Percentiles rank a stretch among this genome's conserved stretches.
Conservation (phyloP, 2,113 vertebrate genomes). For the Archocentrus centrarchus region DNA sequence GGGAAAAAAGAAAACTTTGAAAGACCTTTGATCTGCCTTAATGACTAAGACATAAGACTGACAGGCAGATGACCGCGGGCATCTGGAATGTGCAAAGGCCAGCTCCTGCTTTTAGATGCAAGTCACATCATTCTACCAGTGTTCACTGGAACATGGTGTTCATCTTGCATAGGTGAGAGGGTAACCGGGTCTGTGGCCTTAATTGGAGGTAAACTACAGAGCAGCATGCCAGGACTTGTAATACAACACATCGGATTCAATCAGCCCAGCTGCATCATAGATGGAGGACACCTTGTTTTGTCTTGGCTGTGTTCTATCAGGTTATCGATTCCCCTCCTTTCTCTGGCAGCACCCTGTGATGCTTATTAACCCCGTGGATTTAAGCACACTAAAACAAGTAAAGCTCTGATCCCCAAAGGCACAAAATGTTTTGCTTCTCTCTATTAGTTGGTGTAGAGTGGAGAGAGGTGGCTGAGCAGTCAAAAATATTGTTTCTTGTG, state of each 20-base stretch:
- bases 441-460: background rate
- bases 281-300: constrained; percentile 41
- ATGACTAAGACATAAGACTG: background rate
- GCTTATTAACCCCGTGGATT: constrained; percentile 56
- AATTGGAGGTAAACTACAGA: constrained; percentile 33
- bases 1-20: background rate
- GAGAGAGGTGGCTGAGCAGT: background rate
- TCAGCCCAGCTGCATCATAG: constrained; percentile 31
- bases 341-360: constrained; percentile 20
- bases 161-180: background rate
- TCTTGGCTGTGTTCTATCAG: constrained; percentile 35
- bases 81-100: background rate
- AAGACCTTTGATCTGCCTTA: background rate
- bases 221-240: constrained; percentile 32
- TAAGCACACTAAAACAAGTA: constrained; percentile 34
- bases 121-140: background rate
- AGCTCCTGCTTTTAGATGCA: constrained; percentile 8
- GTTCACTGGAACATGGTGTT: background rate
- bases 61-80: background rate
- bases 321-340: constrained; percentile 53
- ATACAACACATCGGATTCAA: constrained; percentile 59
- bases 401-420: background rate
- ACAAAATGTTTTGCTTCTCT: background rate
- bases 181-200: background rate
- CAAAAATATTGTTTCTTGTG: background rate